A percentile compares a stretch with the other conserved stretches of the same genome.
phyloP scores from a whole-genome alignment of 2,888 invertebrate species.

The Eupithecia tripunctaria region DNA sequence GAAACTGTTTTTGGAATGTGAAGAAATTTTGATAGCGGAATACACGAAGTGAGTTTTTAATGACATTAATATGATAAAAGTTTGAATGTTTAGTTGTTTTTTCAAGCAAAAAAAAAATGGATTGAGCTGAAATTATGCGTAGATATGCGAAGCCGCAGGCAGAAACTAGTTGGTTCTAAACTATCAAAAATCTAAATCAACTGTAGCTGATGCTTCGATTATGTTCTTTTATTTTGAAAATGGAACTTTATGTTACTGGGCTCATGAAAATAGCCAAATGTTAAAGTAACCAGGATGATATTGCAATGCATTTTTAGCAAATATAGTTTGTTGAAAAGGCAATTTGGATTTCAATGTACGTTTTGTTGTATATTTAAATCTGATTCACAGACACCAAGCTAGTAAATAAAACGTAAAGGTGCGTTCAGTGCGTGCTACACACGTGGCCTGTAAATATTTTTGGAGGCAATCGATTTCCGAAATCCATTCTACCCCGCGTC shows the following conservation, averaged over 20 bases:
- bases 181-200: not conserved
- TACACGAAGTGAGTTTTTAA: not conserved
- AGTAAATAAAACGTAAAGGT: conserved; percentile 49
- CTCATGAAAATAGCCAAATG: not conserved
- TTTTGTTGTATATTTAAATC: not conserved
- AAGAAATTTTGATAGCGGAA: not conserved
- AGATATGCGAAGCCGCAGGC: not conserved
- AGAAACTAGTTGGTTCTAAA: not conserved
- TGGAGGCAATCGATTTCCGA: conserved; percentile 84
- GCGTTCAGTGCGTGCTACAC: conserved; percentile 59
- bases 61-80: not conserved
- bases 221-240: not conserved
- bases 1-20: conserved; percentile 5
- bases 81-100: not conserved
- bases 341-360: not conserved
- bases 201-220: not conserved
- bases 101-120: not conserved
- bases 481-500: conserved; percentile 80
- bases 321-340: not conserved
- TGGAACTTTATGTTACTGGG: not conserved
- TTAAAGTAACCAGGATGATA: not conserved
- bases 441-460: conserved; percentile 83
- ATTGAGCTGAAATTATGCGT: not conserved
- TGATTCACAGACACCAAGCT: not conserved
- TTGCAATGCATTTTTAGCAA: not conserved